Percentiles rank a stretch among this genome's conserved stretches.
These are phyloP conservation scores for Dicentrarchus labrax DNA, from an alignment of 2,113 vertebrate genomes.

Conservation along the genomic window DNA sequence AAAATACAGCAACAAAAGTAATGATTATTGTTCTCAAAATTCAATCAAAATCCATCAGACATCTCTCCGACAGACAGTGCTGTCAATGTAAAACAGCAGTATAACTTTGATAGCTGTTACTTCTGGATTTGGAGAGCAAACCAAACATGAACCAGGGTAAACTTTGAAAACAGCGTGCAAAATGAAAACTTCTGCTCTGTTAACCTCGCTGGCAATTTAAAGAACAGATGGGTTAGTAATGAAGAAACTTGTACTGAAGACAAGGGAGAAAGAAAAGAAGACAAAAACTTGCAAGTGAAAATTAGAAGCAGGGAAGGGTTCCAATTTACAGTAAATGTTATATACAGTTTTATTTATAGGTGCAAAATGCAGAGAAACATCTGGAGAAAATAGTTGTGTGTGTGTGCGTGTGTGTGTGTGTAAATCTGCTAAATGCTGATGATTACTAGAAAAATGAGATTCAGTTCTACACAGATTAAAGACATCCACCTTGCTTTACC, in stretches of 20 bases:
- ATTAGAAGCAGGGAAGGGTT: not conserved
- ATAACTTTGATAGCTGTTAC: not conserved
- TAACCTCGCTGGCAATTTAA: not conserved
- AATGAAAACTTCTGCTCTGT: conserved; percentile 2
- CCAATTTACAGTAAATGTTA: not conserved
- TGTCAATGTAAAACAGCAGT: not conserved
- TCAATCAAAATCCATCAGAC: conserved; percentile 22
- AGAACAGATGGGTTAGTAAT: not conserved
- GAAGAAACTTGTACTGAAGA: not conserved
- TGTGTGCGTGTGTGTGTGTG: not conserved
- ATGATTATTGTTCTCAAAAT: conserved; percentile 4
- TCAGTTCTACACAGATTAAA: not conserved
- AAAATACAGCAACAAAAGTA: conserved; percentile 3
- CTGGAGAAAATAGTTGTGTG: not conserved
- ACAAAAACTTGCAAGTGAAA: not conserved
- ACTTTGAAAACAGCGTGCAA: not conserved
- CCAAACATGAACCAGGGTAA: conserved; percentile 1
- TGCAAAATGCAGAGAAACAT: not conserved
- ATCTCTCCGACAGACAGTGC: not conserved
- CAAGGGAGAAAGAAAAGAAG: not conserved
- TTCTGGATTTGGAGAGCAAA: not conserved
- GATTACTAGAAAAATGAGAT: not conserved
- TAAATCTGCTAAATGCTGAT: conserved; percentile 1
- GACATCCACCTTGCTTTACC: conserved; percentile 7
- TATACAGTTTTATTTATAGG: not conserved